These are phyloP conservation scores for Sisyra terminalis DNA, from an alignment of 2,888 invertebrate genomes.

Conservation along the genomic window DNA sequence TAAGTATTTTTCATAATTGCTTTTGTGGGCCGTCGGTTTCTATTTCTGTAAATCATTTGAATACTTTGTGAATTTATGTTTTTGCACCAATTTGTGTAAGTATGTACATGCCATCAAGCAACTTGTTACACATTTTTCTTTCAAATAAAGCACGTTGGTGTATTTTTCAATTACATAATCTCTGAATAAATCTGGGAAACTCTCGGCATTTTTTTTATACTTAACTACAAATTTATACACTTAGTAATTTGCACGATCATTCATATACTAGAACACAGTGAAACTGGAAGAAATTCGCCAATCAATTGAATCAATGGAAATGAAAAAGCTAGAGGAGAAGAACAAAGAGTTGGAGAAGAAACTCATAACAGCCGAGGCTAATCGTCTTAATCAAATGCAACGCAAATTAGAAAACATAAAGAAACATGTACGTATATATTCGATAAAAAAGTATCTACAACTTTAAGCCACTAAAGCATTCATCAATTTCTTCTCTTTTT, in stretches of 20 bases:
- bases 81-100: no score
- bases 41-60: background rate
- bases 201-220: background rate
- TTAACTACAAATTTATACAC: background rate
- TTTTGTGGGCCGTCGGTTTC: background rate
- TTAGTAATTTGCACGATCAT: background rate
- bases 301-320: conserved; percentile 21
- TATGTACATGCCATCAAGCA: no score
- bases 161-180: no score
- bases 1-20: conserved; percentile 29
- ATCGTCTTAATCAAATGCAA: conserved; percentile 70
- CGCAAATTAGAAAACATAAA: conserved; percentile 71
- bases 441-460: no score
- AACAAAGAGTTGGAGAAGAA: conserved; percentile 43
- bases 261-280: conserved; percentile 34
- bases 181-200: background rate
- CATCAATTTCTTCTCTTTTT: no score
- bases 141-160: no score
- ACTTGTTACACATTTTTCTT: no score
- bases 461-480: no score
- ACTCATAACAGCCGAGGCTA: conserved; percentile 64
- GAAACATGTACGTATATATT: conserved; percentile 59
- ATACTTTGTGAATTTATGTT: no score
- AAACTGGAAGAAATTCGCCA: conserved; percentile 52
- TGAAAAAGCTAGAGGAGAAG: conserved; percentile 24